Evolutionary conservation across 2,113 vertebrate species (phyloP).

Genomic region (Lates calcarifer): DNA sequence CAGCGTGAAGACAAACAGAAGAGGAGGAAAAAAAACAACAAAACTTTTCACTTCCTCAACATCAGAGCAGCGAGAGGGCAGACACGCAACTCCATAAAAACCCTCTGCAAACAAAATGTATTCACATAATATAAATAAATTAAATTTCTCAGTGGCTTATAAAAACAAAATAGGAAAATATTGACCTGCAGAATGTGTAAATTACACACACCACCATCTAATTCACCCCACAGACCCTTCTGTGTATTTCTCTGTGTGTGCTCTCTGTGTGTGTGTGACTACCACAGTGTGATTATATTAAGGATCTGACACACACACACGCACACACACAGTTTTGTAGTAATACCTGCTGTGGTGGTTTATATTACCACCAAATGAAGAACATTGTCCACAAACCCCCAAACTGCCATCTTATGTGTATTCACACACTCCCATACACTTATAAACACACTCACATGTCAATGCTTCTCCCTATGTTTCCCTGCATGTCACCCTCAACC

Average conservation of each 20-base stretch:
- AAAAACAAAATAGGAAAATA: constrained; percentile 48
- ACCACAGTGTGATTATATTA: constrained; percentile 47
- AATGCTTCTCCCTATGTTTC: background rate
- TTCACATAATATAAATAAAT: constrained; percentile 48
- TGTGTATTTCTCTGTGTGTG: constrained; percentile 50
- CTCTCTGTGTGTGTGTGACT: constrained; percentile 36
- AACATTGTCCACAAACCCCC: constrained; percentile 30
- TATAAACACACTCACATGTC: constrained; percentile 2
- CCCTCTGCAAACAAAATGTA: constrained; percentile 23
- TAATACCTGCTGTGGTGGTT: constrained; percentile 53
- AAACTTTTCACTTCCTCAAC: background rate
- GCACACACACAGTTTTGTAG: background rate
- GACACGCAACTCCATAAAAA: constrained; percentile 8
- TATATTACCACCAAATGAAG: constrained; percentile 39
- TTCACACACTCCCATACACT: background rate
- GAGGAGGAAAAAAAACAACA: background rate
- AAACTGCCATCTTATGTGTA: constrained; percentile 1
- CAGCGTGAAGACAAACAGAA: background rate
- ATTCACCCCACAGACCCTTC: constrained; percentile 48
- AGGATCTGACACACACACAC: constrained; percentile 21
- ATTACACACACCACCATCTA: constrained; percentile 26
- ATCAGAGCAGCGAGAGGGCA: constrained; percentile 5
- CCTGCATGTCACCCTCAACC: constrained; percentile 15
- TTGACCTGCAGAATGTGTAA: constrained; percentile 64
- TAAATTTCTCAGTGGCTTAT: constrained; percentile 32